Evolutionary conservation across 2,888 invertebrate species (phyloP), one percentile per base, ranked within the genome.

Genomic region (Erebia epiphron): DNA sequence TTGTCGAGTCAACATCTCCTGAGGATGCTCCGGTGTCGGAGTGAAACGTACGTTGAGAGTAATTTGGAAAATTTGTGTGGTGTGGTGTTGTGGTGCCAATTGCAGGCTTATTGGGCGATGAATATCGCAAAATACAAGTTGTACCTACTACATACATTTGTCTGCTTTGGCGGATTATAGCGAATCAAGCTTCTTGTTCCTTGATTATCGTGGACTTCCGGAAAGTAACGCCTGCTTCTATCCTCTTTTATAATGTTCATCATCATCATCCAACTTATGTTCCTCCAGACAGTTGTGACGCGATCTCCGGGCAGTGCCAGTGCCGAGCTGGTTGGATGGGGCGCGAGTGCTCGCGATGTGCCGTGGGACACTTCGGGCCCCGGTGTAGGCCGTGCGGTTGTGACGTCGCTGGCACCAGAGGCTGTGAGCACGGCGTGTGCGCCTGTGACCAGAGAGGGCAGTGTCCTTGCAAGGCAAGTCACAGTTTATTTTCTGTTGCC

Each of bases 301-400:
- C 90, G 0, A 80, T 82, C 35, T 86, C 91, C 0, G 98, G 98
- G 0, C 95, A 96, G 78, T 99, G 99, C 82, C 92, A 92, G 54
- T 98, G 98, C 83, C 94, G 96, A 7, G 89, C 94, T 26, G 98
- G 97, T 1, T 98, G 95, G 90, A 91, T 94, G 14, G 97, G 97
- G 0, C 94, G 95, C 1, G 95, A 95, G 74, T 99, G 99, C 89
- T 95, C 97, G 79, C 89, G 92, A 56, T 99, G 99, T 83, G 95
- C 96, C 2, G 92, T 94, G 8, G 99, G 99, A 0, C 97, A 96
- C 92, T 98, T 96, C 93, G 98, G 98, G 14, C 97, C 98, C 7
- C 95, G 96, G 76, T 98, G 99, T 88, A 94, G 95, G 57, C 95
- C 96, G 10, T 99, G 99, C 85, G 95, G 95, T 79, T 99, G 99